These are phyloP conservation scores for Tachina fera DNA, from an alignment of 2,888 invertebrate species.

Conservation along the genomic window DNA sequence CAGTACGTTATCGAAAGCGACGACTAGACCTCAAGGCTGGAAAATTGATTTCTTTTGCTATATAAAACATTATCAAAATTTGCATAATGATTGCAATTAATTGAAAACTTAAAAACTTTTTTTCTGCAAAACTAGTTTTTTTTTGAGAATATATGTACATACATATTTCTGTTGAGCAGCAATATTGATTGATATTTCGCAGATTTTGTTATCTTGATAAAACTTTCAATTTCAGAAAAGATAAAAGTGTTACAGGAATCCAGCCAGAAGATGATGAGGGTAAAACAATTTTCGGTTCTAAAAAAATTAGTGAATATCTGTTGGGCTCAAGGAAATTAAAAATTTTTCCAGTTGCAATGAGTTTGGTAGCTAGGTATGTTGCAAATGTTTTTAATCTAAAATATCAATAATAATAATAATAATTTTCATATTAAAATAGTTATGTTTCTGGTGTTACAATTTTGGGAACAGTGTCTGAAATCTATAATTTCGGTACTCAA, in stretches of 20 bases:
- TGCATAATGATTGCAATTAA: background rate
- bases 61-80: too few species aligned
- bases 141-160: too few species aligned
- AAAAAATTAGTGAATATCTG: conserved; percentile 88
- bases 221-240: conserved; percentile 62
- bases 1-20: too few species aligned
- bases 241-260: conserved; percentile 59
- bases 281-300: conserved; percentile 82
- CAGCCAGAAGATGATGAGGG: conserved; percentile 58
- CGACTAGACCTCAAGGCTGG: too few species aligned
- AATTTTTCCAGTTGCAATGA: conserved; percentile 93
- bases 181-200: too few species aligned
- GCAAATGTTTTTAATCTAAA: background rate
- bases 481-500: conserved; percentile 93
- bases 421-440: conserved; percentile 82
- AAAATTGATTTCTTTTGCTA: too few species aligned
- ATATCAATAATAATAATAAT: background rate
- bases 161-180: too few species aligned
- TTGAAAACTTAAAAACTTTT: background rate
- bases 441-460: conserved; percentile 95
- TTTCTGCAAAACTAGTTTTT: too few species aligned
- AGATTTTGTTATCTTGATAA: background rate
- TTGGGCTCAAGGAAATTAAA: conserved; percentile 90
- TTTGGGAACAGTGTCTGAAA: conserved; percentile 93
- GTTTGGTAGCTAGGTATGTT: conserved; percentile 91